phyloP scores from a whole-genome alignment of 2,888 invertebrate genomes.

The Pyrochroa serraticornis region DNA sequence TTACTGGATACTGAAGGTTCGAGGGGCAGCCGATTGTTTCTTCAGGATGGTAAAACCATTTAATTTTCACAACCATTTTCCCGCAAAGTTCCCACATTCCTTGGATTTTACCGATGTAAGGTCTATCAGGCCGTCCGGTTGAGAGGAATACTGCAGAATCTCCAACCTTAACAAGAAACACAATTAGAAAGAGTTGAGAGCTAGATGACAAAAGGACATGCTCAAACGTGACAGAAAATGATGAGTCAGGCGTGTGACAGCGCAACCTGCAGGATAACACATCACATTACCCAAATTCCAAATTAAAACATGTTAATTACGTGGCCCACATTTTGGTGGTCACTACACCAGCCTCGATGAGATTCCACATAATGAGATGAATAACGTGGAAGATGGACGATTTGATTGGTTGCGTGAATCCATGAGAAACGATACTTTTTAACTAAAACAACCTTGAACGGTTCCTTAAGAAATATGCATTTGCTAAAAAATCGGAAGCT shows the following conservation, averaged over 20 bases:
- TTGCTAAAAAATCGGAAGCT: too few relatives aligned
- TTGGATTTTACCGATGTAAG: conserved; percentile 91
- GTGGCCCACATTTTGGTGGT: too few relatives aligned
- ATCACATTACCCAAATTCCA: too few relatives aligned
- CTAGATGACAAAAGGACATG: neutral
- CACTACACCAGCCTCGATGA: too few relatives aligned
- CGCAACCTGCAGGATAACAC: too few relatives aligned
- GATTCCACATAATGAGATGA: too few relatives aligned
- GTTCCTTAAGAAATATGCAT: too few relatives aligned
- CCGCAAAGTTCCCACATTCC: conserved; percentile 91
- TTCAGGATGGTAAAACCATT: conserved; percentile 98
- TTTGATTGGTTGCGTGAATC: too few relatives aligned
- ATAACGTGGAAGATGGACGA: too few relatives aligned
- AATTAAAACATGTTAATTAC: too few relatives aligned
- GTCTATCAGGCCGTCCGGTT: conserved; percentile 87
- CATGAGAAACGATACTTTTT: too few relatives aligned
- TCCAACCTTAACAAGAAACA: conserved; percentile 70
- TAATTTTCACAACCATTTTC: conserved; percentile 89
- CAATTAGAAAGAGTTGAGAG: conserved; percentile 16
- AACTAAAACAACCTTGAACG: too few relatives aligned
- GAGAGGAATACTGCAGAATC: conserved; percentile 96
- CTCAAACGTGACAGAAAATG: conserved; percentile 4
- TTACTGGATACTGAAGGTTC: conserved; percentile 78
- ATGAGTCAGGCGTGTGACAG: neutral
- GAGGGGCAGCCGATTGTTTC: conserved; percentile 81